Evolutionary conservation across 2,888 invertebrate species (phyloP), one percentile per base, ranked within the genome.

Genomic region (Neria commutata): DNA sequence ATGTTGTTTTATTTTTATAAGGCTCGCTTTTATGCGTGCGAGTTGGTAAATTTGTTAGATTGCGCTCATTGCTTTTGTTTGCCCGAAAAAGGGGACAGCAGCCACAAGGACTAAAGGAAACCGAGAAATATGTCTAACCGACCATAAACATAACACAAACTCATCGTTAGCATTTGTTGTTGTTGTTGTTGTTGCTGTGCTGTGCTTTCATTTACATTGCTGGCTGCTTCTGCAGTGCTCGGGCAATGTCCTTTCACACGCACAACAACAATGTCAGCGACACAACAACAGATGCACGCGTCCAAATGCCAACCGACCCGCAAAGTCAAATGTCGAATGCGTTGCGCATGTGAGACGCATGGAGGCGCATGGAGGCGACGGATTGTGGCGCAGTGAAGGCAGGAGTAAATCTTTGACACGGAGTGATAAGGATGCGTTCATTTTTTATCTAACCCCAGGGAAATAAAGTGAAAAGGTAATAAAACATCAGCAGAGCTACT

Each of bases 391-490:
- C n/a, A 16, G 11, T 8, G 19, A 65, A 69, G 71, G 74, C 68
- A 72, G 66, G 71, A 70, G 72, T 68, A 75, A 74, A 75, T 75
- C 75, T 74, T 74, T 75, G 74, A 75, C 75, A 74, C 76, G 73
- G 73, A 71, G 72, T 73, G 75, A 75, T 75, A 75, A 75, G 75
- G 74, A 75, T 74, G 76, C 74, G 71, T 75, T 76, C 75, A 75
- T 75, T 76, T 75, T 75, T 75, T 76, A 75, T 75, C 76, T 72
- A 65, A 63, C 75, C 71, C 73, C 68, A 65, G 75, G 75, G 75
- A 75, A 75, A 75, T 75, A 75, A 75, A 74, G 72, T 72, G 73
- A 75, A 75, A 75, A 72, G 74, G 76, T 76, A 75, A 75, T 75
- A 75, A 75, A 75, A 76, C 75, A 75, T 71, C 71, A 65, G 61